A percentile compares a stretch with the other conserved stretches of the same genome.
Evolutionary conservation across 35 echinoderm and acorn worm genomes (phyloP).

Genomic region (Holothuria glaberrima): DNA sequence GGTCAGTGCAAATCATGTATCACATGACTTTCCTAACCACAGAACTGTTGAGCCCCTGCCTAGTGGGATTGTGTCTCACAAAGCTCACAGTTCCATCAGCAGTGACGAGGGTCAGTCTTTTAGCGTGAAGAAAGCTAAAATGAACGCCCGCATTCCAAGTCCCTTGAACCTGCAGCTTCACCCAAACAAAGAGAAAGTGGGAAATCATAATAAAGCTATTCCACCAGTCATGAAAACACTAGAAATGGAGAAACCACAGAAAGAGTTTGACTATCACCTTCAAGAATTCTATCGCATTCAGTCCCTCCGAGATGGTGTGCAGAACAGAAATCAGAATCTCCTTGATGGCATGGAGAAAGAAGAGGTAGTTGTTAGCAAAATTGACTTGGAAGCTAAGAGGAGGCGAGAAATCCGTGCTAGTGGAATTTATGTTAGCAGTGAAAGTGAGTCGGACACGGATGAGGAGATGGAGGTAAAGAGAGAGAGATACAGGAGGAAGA

Average conservation of each 20-base stretch:
- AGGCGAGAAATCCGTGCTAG: slow-evolving; percentile 62
- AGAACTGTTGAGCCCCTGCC: slow-evolving; percentile 20
- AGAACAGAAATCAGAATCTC: slow-evolving; percentile 10
- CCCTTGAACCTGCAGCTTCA: slow-evolving; percentile 51
- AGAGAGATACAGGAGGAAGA: slow-evolving; percentile 76
- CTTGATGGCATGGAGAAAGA: slow-evolving; percentile 4
- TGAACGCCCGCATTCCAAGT: slow-evolving; percentile 56
- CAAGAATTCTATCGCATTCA: slow-evolving; percentile 83
- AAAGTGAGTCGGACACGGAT: slow-evolving; percentile 95
- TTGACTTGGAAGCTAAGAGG: slow-evolving; percentile 89
- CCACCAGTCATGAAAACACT: slow-evolving; percentile 33
- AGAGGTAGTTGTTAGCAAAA: slow-evolving; percentile 68
- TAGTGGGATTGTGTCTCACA: neutral
- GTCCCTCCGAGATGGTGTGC: slow-evolving; percentile 51
- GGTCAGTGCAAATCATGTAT: slow-evolving; percentile 47
- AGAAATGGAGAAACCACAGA: slow-evolving; percentile 82
- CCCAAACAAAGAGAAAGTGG: slow-evolving; percentile 18
- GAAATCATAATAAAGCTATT: slow-evolving; percentile 6
- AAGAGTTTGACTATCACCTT: slow-evolving; percentile 82
- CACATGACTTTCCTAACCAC: slow-evolving; percentile 38
- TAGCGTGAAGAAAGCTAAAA: slow-evolving; percentile 45
- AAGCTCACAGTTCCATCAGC: slow-evolving; percentile 42
- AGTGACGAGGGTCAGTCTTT: slow-evolving; percentile 51
- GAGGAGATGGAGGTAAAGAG: slow-evolving; percentile 87
- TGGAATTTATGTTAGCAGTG: slow-evolving; percentile 89